Conservation (phyloP, 2,797 vertebrate species). For the Iguana delicatissima region DNA sequence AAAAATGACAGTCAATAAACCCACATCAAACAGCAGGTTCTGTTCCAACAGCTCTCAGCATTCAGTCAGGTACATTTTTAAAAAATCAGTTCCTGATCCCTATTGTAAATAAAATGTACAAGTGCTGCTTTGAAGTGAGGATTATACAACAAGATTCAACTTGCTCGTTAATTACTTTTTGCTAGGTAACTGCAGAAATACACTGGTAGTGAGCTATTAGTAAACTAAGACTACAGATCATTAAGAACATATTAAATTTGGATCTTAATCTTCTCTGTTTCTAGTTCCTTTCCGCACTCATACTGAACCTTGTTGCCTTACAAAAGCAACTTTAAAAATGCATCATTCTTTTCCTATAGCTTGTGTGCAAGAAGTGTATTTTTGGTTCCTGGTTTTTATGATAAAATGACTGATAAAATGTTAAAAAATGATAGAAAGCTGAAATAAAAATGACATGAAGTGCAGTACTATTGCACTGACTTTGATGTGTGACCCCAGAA, state of each 20-base stretch:
- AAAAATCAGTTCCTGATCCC: slow-evolving; percentile 63
- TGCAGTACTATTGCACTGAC: slow-evolving; percentile 21
- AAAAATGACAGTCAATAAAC: slow-evolving; percentile 53
- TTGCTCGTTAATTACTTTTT: slow-evolving; percentile 72
- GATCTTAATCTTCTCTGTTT: slow-evolving; percentile 65
- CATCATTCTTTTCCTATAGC: slow-evolving; percentile 44
- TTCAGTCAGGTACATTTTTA: slow-evolving; percentile 60
- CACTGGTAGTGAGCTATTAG: slow-evolving; percentile 54
- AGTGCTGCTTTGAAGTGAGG: slow-evolving; percentile 65
- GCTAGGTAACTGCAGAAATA: slow-evolving; percentile 62
- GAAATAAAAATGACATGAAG: slow-evolving; percentile 2
- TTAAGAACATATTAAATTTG: slow-evolving; percentile 72
- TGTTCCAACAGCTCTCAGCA: slow-evolving; percentile 60
- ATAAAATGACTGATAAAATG: slow-evolving; percentile 29
- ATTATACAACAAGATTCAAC: slow-evolving; percentile 72
- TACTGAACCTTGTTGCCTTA: slow-evolving; percentile 46
- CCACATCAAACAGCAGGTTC: slow-evolving; percentile 54
- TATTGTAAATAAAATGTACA: slow-evolving; percentile 67
- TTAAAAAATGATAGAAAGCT: background rate
- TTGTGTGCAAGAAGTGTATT: slow-evolving; percentile 42
- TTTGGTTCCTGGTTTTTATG: slow-evolving; percentile 52
- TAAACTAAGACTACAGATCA: slow-evolving; percentile 40
- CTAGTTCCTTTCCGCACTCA: slow-evolving; percentile 48
- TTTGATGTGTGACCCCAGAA: slow-evolving; percentile 45
- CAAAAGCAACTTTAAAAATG: slow-evolving; percentile 57